These are phyloP conservation scores for Prunella strophiata DNA, from an alignment of 2,797 vertebrate genomes.

Conservation along the genomic window DNA sequence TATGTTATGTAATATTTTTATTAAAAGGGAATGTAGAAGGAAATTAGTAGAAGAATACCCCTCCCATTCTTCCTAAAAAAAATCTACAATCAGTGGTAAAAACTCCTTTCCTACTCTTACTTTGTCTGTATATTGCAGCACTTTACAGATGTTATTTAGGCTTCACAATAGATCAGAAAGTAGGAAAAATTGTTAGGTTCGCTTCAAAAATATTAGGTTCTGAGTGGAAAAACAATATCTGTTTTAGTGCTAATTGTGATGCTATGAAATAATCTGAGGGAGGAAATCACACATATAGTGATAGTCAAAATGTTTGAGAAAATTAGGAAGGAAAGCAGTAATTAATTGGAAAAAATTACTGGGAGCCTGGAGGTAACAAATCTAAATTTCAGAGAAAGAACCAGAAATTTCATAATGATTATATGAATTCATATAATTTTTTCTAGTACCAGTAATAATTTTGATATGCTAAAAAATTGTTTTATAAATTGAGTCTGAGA, in stretches of 20 bases:
- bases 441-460: background rate
- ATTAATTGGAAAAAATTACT: background rate
- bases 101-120: background rate
- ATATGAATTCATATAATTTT: background rate
- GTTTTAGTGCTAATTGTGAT: background rate
- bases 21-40: slow-evolving; percentile 13
- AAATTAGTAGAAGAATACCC: background rate
- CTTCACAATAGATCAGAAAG: background rate
- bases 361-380: background rate
- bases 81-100: background rate
- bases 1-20: slow-evolving; percentile 16
- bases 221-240: background rate
- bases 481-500: background rate
- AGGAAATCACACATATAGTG: background rate
- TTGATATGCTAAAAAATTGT: background rate
- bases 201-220: background rate
- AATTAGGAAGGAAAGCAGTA: background rate
- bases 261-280: background rate
- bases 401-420: background rate
- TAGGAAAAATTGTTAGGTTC: background rate
- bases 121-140: background rate
- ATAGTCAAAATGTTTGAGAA: background rate
- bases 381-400: background rate
- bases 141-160: background rate
- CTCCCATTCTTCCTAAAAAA: background rate